A percentile compares a stretch with the other conserved stretches of the same genome.
Conservation (phyloP, 2,888 invertebrate genomes). For the Sarcophaga caerulescens region DNA sequence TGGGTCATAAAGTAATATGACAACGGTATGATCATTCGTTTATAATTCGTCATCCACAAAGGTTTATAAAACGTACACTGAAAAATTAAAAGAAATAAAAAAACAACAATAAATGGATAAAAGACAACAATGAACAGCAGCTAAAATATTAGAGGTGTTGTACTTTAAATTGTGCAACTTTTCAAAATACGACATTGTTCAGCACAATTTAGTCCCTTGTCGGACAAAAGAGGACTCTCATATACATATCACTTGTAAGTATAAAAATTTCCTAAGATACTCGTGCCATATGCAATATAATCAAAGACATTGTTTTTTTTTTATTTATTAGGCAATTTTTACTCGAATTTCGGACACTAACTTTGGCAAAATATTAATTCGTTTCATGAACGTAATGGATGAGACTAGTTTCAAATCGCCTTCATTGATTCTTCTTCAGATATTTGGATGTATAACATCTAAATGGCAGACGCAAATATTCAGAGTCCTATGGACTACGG, state of each 20-base stretch:
- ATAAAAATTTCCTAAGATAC: too few species aligned
- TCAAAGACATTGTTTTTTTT: conserved; percentile 1
- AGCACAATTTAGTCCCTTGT: conserved; percentile 47
- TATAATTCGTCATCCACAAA: conserved; percentile 63
- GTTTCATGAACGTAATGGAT: conserved; percentile 36
- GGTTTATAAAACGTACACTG: conserved; percentile 32
- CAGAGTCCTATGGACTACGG: background rate
- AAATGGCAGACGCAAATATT: background rate
- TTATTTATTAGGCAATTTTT: background rate
- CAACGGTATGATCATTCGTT: conserved; percentile 43
- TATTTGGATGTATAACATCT: background rate
- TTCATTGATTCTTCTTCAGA: background rate
- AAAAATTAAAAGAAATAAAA: conserved; percentile 22
- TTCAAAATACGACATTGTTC: conserved; percentile 51
- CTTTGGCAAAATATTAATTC: background rate
- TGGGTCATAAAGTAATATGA: conserved; percentile 61
- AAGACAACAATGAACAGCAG: background rate
- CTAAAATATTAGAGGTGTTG: conserved; percentile 22
- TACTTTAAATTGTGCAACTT: conserved; percentile 29
- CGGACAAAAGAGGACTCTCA: conserved; percentile 8
- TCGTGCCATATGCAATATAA: too few species aligned
- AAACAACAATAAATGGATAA: background rate
- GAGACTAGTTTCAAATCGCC: conserved; percentile 35
- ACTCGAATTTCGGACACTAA: too few species aligned
- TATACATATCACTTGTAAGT: too few species aligned